Percentiles rank a stretch among this genome's conserved stretches.
phyloP scores from a whole-genome alignment of 1,140 invertebrate species.

The Ceratoteleas bidentatus region DNA sequence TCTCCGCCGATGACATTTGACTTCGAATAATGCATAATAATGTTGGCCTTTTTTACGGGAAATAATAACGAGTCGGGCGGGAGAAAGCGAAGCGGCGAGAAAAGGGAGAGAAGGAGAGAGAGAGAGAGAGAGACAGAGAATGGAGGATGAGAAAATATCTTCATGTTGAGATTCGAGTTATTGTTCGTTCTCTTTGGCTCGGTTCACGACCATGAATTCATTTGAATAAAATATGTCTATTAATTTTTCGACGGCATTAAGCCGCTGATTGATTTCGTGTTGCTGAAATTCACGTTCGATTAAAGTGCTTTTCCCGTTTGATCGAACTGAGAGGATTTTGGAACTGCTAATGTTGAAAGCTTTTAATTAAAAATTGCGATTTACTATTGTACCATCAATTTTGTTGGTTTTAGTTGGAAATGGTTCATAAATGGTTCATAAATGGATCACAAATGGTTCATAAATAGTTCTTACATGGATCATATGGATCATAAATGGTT shows the following conservation, averaged over 20 bases:
- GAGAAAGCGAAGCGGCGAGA: too few species aligned
- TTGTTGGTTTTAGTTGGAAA: too few species aligned
- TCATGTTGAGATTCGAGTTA: constrained; percentile 48
- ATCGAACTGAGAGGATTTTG: too few species aligned
- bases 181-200: constrained; percentile 33
- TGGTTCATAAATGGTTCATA: too few species aligned
- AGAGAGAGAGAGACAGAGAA: neutral
- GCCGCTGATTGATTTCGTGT: constrained; percentile 20
- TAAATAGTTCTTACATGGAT: too few species aligned
- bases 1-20: constrained; percentile 71
- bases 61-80: constrained; percentile 25
- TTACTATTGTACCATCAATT: too few species aligned
- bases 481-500: too few species aligned
- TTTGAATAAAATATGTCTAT: constrained; percentile 47
- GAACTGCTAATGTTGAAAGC: too few species aligned
- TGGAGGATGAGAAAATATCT: constrained; percentile 46
- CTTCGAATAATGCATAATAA: constrained; percentile 69
- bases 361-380: too few species aligned
- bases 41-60: constrained; percentile 27
- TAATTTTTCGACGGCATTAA: constrained; percentile 31
- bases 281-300: constrained; percentile 1
- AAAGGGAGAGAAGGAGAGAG: neutral
- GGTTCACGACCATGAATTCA: constrained; percentile 42
- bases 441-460: too few species aligned
- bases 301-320: too few species aligned